Evolutionary conservation across 2,113 vertebrate genomes (phyloP).

Genomic region (Vimba vimba): DNA sequence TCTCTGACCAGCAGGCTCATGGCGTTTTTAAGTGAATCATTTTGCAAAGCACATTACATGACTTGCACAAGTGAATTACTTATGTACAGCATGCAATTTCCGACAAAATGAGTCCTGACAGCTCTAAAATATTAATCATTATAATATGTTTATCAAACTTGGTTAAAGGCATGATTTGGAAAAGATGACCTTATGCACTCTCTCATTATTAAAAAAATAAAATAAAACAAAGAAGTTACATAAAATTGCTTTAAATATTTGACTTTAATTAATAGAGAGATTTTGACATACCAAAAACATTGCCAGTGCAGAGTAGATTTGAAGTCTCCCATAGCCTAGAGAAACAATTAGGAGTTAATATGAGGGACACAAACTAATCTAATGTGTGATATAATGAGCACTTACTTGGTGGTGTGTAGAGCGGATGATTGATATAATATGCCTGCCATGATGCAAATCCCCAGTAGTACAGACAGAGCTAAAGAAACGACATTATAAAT

Average conservation of each 20-base stretch:
- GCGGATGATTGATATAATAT: slow-evolving; percentile 82
- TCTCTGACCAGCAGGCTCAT: too few relatives aligned
- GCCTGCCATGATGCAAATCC: slow-evolving; percentile 82
- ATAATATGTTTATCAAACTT: neutral
- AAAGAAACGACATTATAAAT: slow-evolving; percentile 59
- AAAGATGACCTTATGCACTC: neutral
- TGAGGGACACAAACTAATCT: neutral
- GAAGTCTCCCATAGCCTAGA: slow-evolving; percentile 78
- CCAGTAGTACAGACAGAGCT: slow-evolving; percentile 81
- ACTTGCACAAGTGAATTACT: too few relatives aligned
- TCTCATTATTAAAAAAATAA: neutral
- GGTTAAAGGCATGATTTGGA: neutral
- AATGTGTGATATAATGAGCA: slow-evolving; percentile 43
- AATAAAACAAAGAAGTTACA: neutral
- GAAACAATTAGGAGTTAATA: slow-evolving; percentile 37
- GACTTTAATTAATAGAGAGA: neutral
- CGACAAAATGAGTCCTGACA: too few relatives aligned
- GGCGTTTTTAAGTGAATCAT: too few relatives aligned
- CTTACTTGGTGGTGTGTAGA: slow-evolving; percentile 81
- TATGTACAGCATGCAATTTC: too few relatives aligned
- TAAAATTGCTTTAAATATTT: neutral
- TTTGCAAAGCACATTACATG: too few relatives aligned
- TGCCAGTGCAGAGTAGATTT: slow-evolving; percentile 75
- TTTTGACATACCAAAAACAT: slow-evolving; percentile 74
- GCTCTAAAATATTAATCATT: neutral